Percentiles rank a stretch among this genome's conserved stretches.
Conservation (phyloP, 2,113 vertebrate species). For the Elephantulus edwardii region DNA sequence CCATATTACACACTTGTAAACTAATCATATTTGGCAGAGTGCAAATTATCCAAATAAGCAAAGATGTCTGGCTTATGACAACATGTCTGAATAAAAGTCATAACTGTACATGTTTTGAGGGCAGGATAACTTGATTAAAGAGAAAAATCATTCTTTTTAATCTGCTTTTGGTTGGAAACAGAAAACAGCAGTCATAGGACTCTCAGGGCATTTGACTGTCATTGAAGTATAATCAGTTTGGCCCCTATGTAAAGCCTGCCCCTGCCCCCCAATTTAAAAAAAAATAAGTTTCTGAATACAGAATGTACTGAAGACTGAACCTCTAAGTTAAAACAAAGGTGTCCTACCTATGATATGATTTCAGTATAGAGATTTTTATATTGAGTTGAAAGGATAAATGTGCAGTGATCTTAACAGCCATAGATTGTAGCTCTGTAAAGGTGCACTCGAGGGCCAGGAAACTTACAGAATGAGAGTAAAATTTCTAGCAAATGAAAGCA, state of each 20-base stretch:
- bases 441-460: neutral
- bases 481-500: constrained; percentile 21
- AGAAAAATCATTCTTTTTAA: constrained; percentile 7
- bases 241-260: neutral
- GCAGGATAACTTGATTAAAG: constrained; percentile 3
- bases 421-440: neutral
- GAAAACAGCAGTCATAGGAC: constrained; percentile 7
- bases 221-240: neutral
- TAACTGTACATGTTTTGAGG: constrained; percentile 8
- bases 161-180: constrained; percentile 43
- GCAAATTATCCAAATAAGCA: constrained; percentile 37
- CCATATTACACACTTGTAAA: neutral
- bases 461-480: neutral
- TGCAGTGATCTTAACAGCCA: neutral
- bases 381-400: neutral
- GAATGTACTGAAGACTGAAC: neutral
- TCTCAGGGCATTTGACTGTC: neutral
- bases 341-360: neutral
- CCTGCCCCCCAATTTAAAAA: neutral
- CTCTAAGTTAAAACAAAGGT: neutral
- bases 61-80: constrained; percentile 7
- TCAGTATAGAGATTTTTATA: neutral
- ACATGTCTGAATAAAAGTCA: neutral
- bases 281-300: neutral
- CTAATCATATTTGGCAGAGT: neutral